A percentile compares a stretch with the other conserved stretches of the same genome.
Conservation (phyloP, 2,113 vertebrate species). For the Sphyrna mokarran region DNA sequence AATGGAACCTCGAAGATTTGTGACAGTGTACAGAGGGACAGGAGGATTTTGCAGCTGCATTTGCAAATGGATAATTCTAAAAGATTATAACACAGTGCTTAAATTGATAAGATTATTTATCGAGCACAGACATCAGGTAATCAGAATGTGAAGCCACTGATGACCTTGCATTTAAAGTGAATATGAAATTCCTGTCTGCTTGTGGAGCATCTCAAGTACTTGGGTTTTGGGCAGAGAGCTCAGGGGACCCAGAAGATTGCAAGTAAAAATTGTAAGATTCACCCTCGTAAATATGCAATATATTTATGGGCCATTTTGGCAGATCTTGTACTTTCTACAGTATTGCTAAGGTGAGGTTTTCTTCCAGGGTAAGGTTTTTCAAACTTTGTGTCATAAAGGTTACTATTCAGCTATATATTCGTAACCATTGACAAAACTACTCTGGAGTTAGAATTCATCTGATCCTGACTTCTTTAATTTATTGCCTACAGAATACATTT, state of each 20-base stretch:
- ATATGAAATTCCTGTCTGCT: neutral
- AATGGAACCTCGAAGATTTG: neutral
- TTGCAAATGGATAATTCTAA: neutral
- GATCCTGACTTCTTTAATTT: neutral
- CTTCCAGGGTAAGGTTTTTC: neutral
- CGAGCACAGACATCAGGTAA: neutral
- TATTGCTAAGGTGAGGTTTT: neutral
- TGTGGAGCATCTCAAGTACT: neutral
- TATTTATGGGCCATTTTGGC: neutral
- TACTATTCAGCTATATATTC: neutral
- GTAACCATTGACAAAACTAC: neutral
- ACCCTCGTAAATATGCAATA: neutral
- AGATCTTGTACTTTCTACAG: neutral
- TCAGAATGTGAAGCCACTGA: neutral
- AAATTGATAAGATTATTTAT: neutral
- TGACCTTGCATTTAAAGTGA: neutral
- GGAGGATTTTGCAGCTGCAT: neutral
- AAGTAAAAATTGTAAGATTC: neutral
- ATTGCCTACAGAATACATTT: neutral
- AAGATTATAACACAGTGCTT: neutral
- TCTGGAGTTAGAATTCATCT: too few relatives aligned
- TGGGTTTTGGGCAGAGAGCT: neutral
- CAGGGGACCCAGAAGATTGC: neutral
- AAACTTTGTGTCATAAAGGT: neutral
- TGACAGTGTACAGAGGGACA: neutral